Percentiles rank a stretch among this genome's conserved stretches.
phyloP scores from a whole-genome alignment of 2,797 vertebrate species.

The Gila robusta region DNA sequence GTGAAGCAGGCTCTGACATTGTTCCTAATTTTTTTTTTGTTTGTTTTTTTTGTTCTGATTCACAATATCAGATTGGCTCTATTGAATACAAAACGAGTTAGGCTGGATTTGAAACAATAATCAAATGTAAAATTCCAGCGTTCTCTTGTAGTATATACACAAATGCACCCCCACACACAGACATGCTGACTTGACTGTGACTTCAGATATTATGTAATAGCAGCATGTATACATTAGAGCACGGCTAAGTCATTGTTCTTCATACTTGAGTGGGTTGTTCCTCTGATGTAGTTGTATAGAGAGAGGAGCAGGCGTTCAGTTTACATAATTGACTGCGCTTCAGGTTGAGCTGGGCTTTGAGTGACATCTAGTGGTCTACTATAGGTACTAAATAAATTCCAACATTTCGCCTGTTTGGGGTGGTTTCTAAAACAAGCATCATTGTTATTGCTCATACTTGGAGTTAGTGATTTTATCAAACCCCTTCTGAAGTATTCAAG shows the following conservation, averaged over 20 bases:
- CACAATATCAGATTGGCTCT: conserved; percentile 1
- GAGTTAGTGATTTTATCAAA: not conserved
- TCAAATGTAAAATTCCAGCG: conserved; percentile 29
- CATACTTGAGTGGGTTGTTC: not conserved
- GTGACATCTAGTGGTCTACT: conserved; percentile 35
- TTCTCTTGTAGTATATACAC: not conserved
- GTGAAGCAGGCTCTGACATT: not conserved
- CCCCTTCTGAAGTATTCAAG: not conserved
- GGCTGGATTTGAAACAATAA: conserved; percentile 2
- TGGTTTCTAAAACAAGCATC: not conserved
- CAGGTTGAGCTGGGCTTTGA: not conserved
- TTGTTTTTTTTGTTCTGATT: not conserved
- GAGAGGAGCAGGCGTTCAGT: not conserved
- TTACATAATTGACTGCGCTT: not conserved
- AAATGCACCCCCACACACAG: not conserved
- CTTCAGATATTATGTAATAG: conserved; percentile 16
- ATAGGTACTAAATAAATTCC: not conserved
- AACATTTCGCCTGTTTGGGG: not conserved
- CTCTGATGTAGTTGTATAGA: not conserved
- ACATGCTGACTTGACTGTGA: not conserved
- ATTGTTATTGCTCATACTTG: not conserved
- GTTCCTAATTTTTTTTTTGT: not conserved
- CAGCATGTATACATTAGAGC: not conserved
- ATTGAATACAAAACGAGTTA: conserved; percentile 18
- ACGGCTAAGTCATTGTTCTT: conserved; percentile 23